These are phyloP conservation scores for Blastobasis lacticolella DNA, from an alignment of 2,888 invertebrate genomes.

Conservation along the genomic window DNA sequence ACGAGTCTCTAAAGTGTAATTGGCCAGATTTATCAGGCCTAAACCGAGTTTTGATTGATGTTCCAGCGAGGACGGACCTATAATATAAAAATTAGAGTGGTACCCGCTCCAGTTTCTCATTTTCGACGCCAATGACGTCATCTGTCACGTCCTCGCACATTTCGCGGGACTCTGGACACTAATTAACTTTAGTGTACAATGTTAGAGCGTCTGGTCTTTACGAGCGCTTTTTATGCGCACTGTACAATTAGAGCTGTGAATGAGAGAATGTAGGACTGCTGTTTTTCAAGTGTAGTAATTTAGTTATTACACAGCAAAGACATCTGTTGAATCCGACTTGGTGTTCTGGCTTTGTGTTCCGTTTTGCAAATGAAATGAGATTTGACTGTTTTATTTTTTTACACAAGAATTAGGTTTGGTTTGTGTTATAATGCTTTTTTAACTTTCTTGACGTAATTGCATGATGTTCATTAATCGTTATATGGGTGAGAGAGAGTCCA, in stretches of 20 bases:
- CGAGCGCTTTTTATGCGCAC: not conserved
- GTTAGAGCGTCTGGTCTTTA: not conserved
- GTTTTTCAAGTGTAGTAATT: too few species aligned
- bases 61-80: constrained; percentile 34
- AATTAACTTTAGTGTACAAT: not conserved
- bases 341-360: too few species aligned
- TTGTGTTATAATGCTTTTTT: too few species aligned
- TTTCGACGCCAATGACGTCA: constrained; percentile 16
- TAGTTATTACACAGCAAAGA: too few species aligned
- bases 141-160: not conserved
- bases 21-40: not conserved
- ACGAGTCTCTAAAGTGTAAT: not conserved
- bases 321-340: too few species aligned
- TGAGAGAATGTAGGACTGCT: too few species aligned
- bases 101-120: constrained; percentile 5
- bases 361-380: too few species aligned
- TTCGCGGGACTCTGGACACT: not conserved
- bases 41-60: constrained; percentile 50
- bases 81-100: constrained; percentile 41
- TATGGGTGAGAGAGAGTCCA: too few species aligned
- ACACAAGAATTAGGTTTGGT: too few species aligned
- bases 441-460: too few species aligned
- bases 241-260: not conserved
- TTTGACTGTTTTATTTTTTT: too few species aligned
- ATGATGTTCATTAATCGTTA: too few species aligned